A percentile compares a stretch with the other conserved stretches of the same genome.
phyloP scores from a whole-genome alignment of 2,888 invertebrate genomes.

The Litoditis marina region DNA sequence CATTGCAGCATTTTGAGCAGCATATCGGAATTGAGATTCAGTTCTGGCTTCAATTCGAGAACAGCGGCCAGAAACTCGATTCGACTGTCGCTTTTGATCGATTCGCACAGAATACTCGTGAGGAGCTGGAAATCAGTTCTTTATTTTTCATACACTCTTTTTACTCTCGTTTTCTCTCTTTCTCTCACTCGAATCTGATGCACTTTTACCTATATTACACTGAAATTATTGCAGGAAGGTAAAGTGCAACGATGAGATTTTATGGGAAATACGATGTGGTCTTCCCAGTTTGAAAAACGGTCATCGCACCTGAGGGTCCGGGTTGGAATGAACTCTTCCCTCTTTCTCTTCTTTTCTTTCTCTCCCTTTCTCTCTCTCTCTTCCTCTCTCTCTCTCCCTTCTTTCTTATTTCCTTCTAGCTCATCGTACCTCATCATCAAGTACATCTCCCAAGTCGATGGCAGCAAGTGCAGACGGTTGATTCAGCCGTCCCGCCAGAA shows the following conservation, averaged over 20 bases:
- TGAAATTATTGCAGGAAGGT: constrained; percentile 1
- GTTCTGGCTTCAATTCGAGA: constrained; percentile 28
- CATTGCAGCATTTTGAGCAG: constrained; percentile 46
- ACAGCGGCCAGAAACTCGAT: constrained; percentile 40
- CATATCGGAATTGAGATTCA: constrained; percentile 40
- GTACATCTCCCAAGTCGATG: constrained; percentile 32
- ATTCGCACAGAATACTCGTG: constrained; percentile 36
- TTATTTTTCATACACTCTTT: too few relatives aligned
- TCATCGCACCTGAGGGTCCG: too few relatives aligned
- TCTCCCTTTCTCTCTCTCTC: too few relatives aligned
- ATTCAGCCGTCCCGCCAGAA: constrained; percentile 49
- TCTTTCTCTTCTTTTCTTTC: too few relatives aligned
- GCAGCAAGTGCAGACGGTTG: constrained; percentile 38
- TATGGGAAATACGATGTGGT: background rate
- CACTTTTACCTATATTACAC: too few relatives aligned
- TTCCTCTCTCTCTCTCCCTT: too few relatives aligned
- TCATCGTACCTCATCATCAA: constrained; percentile 34
- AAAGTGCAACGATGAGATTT: background rate
- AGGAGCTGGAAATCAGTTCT: constrained; percentile 21
- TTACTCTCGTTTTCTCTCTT: too few relatives aligned
- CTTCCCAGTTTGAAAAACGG: too few relatives aligned
- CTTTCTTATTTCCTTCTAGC: too few relatives aligned
- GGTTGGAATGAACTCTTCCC: too few relatives aligned
- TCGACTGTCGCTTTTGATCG: constrained; percentile 31
- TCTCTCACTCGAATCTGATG: too few relatives aligned